Evolutionary conservation across 2,113 vertebrate genomes (phyloP), one percentile per base, ranked within the genome.

Genomic region (Hucho hucho): DNA sequence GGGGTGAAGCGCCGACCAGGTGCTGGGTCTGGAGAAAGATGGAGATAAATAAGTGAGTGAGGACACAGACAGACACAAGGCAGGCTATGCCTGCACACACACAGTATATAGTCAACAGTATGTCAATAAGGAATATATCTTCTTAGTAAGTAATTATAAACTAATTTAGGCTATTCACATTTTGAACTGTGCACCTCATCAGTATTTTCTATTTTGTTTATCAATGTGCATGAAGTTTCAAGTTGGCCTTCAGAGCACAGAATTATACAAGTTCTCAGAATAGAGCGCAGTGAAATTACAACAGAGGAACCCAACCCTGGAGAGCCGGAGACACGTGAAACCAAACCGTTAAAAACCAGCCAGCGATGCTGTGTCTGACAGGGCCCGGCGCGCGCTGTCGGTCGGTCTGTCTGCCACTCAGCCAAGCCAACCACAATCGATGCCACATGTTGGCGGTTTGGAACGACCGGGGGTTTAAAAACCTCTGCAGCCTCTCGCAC

Each of bases 1-100:
- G 97, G 97, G 75, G 96, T 98, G 93, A 98, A 99, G 88, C 97
- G 96, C 92, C 97, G 96, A 89, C 96, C 97, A 25, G 95, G 95
- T 94, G 95, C 95, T 88, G 96, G 95, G 95, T 99, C 97, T 99
- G 93, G 29, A 16, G 64, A 12, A 22, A 32, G 4, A 28, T 28
- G 18, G 49, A 63, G n/a, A 14, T 12, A 32, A 25, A 32, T 29
- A 29, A 37, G 11, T 20, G 11, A 18, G 22, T 18, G 11, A 49
- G 14, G 24, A 64, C 66, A 12, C 47, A 49, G 47, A 49, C 47
- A 49, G 47, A 16, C 47, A 16, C 3, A 4, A 80, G 67, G n/a
- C 79, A 53, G 56, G 72, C n/a, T n/a, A n/a, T n/a, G n/a, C n/a
- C n/a, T n/a, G n/a, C 28, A 47, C 46, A 47, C 46, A 47, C 29